Evolutionary conservation across 2,797 vertebrate genomes (phyloP), one percentile per base, ranked within the genome.

Genomic region (Malurus leucopterus): DNA sequence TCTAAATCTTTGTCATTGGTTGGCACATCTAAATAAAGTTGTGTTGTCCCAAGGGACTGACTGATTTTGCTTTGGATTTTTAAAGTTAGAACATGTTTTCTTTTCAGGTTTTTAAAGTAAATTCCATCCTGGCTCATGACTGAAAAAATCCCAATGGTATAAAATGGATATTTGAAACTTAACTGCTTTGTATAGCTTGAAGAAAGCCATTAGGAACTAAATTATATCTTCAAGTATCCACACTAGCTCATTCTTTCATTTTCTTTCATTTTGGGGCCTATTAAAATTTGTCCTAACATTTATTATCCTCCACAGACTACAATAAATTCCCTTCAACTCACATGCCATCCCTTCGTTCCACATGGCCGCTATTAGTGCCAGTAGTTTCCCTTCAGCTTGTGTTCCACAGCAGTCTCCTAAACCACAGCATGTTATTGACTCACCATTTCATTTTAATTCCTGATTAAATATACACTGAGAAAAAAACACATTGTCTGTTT

Each of bases 271-370:
- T 86, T 38, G 73, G 23, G 53, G 40, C 36, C 70, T 75, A 81
- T 78, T 88, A 95, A 90, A 89, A 89, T 70, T 44, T 88, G 15
- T 75, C 41, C 21, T 87, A 54, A 84, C 15, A 23, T 90, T 93
- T 92, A 89, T 90, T 88, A 73, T 79, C 79, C 74, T 91, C 79
- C 46, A 40, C 1, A 89, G 86, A 82, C 55, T 68, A 75, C 46
- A 72, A 75, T 69, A 87, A 80, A 81, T 81, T 88, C 38, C 63
- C 70, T 86, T 75, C 46, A 41, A 68, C 36, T 68, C 69, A 27
- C 43, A 36, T 0, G 0, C 34, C 30, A 55, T 50, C 27, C 41
- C 55, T 89, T 69, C 0, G 0, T 83, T 88, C 49, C 77, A 80
- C 84, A 79, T 79, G 70, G 84, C 57, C 84, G 65, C 70, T 82